Conservation (phyloP, 2,888 invertebrate genomes). For the Ophioninae sp. region DNA sequence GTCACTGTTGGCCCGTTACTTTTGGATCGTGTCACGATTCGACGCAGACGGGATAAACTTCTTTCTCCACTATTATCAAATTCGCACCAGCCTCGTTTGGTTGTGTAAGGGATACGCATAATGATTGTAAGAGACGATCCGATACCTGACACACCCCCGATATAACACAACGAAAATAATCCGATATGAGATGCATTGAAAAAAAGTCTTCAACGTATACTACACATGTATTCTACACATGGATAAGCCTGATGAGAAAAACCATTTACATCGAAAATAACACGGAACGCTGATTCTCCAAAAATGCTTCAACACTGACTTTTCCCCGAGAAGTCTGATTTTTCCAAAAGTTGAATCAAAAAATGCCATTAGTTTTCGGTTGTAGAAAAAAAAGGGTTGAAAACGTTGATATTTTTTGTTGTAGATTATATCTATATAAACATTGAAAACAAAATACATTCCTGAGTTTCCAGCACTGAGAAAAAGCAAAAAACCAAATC, state of each 20-base stretch:
- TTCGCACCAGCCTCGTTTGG: neutral
- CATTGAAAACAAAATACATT: too few relatives aligned
- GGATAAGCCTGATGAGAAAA: neutral
- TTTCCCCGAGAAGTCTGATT: neutral
- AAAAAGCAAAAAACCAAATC: neutral
- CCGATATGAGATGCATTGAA: constrained; percentile 22
- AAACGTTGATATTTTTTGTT: neutral
- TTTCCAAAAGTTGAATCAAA: too few relatives aligned
- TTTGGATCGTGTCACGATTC: neutral
- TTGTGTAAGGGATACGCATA: neutral
- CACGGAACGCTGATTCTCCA: neutral
- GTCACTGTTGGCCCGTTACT: neutral
- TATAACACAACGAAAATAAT: constrained; percentile 13
- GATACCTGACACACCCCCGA: constrained; percentile 25
- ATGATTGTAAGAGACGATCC: neutral
- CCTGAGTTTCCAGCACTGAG: too few relatives aligned
- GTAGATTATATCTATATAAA: neutral
- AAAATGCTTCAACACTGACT: neutral
- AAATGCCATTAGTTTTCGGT: too few relatives aligned
- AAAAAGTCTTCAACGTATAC: neutral
- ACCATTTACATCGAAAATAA: neutral
- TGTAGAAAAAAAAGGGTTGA: too few relatives aligned
- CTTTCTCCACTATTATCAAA: neutral
- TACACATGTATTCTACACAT: neutral
- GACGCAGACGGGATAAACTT: neutral